Evolutionary conservation across 2,888 invertebrate genomes (phyloP).

Genomic region (Chydorus sphaericus): DNA sequence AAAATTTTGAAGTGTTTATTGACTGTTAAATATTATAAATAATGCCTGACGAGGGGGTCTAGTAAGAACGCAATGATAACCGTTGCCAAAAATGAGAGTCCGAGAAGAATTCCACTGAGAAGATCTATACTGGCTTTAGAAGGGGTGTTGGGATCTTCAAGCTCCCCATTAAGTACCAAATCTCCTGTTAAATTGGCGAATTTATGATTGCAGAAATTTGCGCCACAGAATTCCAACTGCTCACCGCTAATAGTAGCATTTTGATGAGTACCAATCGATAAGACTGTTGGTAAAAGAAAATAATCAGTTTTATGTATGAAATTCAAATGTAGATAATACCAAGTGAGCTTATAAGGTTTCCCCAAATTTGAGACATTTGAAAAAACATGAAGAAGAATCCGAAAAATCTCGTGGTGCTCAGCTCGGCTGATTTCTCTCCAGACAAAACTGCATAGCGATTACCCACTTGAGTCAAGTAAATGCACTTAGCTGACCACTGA

Average conservation of each 20-base stretch:
- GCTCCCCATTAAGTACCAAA: too few relatives aligned
- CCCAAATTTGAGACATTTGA: conserved; percentile 93
- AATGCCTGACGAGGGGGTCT: conserved; percentile 74
- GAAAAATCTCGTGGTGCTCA: conserved; percentile 90
- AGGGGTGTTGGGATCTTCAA: conserved; percentile 36
- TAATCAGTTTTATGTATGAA: conserved; percentile 14
- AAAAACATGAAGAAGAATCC: conserved; percentile 97
- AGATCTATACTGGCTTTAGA: background rate
- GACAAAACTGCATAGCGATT: conserved; percentile 78
- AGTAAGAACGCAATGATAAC: conserved; percentile 73
- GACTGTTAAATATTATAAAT: background rate
- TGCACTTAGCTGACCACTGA: conserved; percentile 90
- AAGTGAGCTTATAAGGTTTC: conserved; percentile 86
- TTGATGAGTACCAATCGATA: conserved; percentile 27
- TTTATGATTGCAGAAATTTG: conserved; percentile 26
- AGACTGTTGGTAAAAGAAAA: too few relatives aligned
- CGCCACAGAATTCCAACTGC: conserved; percentile 44
- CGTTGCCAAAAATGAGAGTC: conserved; percentile 71
- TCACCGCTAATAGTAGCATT: conserved; percentile 31
- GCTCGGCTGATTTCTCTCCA: conserved; percentile 64
- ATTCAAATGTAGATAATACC: conserved; percentile 35
- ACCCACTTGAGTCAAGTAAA: conserved; percentile 78
- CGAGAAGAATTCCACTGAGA: conserved; percentile 63
- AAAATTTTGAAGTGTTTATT: too few relatives aligned
- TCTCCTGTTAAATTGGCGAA: background rate